phyloP scores from a whole-genome alignment of 2,113 vertebrate species.

The Tetrax tetrax region DNA sequence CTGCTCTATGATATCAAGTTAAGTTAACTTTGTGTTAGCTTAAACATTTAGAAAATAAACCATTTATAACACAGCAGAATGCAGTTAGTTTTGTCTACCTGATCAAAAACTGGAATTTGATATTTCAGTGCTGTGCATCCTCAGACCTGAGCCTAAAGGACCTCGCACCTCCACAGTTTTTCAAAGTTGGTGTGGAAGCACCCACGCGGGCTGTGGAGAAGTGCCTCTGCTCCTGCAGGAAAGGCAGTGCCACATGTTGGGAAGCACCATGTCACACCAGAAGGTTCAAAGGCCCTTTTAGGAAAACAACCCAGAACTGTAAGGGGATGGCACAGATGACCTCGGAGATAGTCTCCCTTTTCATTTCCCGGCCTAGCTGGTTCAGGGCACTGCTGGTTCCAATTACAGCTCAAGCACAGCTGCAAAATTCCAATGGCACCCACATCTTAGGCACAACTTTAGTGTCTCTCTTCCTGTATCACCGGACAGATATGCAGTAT shows the following conservation, averaged over 20 bases:
- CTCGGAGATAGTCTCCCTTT: background rate
- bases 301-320: background rate
- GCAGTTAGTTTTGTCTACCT: background rate
- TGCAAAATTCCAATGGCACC: slow-evolving; percentile 53
- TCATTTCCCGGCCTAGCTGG: background rate
- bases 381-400: background rate
- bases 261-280: fast-evolving
- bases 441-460: slow-evolving; percentile 52
- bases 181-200: background rate
- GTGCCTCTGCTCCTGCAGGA: background rate
- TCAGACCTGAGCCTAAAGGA: background rate
- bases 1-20: background rate
- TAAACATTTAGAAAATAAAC: background rate
- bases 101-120: background rate
- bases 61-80: background rate
- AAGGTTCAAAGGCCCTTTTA: background rate
- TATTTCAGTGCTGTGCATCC: background rate
- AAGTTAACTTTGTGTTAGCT: background rate
- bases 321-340: background rate
- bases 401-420: slow-evolving; percentile 43
- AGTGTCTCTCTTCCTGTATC: slow-evolving; percentile 30
- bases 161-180: fast-evolving
- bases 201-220: fast-evolving
- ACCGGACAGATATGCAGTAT: background rate
- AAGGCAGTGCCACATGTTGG: background rate